Evolutionary conservation across 2,113 vertebrate species (phyloP).

Genomic region (Scalopus aquaticus): DNA sequence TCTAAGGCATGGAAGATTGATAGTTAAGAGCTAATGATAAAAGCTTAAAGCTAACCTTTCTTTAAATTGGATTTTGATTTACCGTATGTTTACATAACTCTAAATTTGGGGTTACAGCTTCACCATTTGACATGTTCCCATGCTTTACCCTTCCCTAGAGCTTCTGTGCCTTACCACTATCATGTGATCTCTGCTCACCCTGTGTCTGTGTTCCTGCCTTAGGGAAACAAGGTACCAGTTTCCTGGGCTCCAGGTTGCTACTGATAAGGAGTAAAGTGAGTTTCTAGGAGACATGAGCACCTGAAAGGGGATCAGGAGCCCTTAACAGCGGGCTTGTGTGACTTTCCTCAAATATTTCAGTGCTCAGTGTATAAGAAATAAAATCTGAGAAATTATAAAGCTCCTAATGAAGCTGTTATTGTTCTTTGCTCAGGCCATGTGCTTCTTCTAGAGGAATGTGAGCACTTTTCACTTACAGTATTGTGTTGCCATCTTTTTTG

Average conservation of each 20-base stretch:
- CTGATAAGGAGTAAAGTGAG: slow-evolving; percentile 82
- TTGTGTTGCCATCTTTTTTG: background rate
- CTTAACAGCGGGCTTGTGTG: slow-evolving; percentile 46
- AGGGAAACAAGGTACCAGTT: slow-evolving; percentile 64
- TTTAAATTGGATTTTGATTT: too few relatives aligned
- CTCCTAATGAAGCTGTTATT: background rate
- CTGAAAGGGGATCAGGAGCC: slow-evolving; percentile 72
- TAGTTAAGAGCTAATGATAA: too few relatives aligned
- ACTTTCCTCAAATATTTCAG: slow-evolving; percentile 35
- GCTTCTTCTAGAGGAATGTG: background rate
- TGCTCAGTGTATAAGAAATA: slow-evolving; percentile 29
- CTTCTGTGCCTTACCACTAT: too few relatives aligned
- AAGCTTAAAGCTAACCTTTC: too few relatives aligned
- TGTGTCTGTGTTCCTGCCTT: slow-evolving; percentile 12
- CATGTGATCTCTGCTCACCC: too few relatives aligned
- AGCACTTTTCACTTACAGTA: background rate
- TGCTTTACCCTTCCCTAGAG: too few relatives aligned
- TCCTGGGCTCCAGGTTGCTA: slow-evolving; percentile 63
- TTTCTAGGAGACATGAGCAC: slow-evolving; percentile 66
- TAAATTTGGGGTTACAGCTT: too few relatives aligned
- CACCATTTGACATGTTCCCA: too few relatives aligned
- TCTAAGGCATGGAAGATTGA: too few relatives aligned
- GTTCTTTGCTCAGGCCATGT: background rate
- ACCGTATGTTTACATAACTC: too few relatives aligned
- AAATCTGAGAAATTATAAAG: background rate